Base-by-base conservation (phyloP, 2,888 invertebrate species). In the Amphimallon solstitiale region DNA sequence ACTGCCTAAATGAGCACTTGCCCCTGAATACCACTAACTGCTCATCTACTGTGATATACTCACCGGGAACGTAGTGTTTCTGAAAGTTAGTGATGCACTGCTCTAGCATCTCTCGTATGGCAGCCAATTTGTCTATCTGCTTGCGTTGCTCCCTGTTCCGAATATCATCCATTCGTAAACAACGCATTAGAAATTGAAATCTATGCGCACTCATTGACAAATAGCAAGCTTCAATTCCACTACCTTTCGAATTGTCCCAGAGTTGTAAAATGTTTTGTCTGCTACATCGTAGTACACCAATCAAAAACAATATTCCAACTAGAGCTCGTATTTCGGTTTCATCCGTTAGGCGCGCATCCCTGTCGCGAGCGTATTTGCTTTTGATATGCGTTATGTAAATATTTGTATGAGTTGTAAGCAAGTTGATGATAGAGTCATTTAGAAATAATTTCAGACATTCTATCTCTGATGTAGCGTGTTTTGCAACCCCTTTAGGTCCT, bases 11-110 rank as follows among this genome's bases (percentile, higher is more conserved):
- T 12, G 15, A 23, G 38, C 67, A 70, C 17, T 65, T 56, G 6
- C 70, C 70, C 19, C 70, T 23, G 60, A 71, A 69, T 10, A 35
- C 1, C 70, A 71, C 72, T 70, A 73, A n/a, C n/a, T 49, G 72
- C 72, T 74, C 52, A 23, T 23, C 23, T 23, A 23, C 23, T 23
- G 23, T 23, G 23, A 23, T 23, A 23, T 23, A 23, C 23, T 76
- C 74, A 68, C 74, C 74, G 5, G 64, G 45, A 52, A 64, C 43
- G 45, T 73, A 74, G 9, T n/a, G 40, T 14, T 51, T 38, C 68
- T 72, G 68, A 62, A 68, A 74, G 60, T 74, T 73, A 6, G 34
- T 67, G 19, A 73, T 67, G 69, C 73, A 71, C 54, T 66, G 65
- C 12, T 71, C 54, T 62, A 75, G 74, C 54, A 75, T 66, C 6